Base-by-base conservation (phyloP, 2,113 vertebrate species). In the Smithornis capensis region DNA sequence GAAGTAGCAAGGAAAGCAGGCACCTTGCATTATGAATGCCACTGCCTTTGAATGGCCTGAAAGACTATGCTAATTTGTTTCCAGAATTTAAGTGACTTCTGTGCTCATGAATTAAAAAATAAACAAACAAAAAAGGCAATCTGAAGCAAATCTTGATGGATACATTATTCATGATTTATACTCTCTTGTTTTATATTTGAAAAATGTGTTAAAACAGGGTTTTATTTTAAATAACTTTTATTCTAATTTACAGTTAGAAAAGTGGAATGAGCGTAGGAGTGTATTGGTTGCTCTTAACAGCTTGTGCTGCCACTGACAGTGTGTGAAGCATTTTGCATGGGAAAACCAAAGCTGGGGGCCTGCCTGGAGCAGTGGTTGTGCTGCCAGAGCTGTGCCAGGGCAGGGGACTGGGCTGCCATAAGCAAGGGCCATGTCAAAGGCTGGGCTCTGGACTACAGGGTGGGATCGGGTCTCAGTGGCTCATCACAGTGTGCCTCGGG, bases 121-220 rank as follows among this genome's bases (percentile, higher is more conserved):
- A 87, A 93, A 92, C 91, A 95, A 93, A 96, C 77, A 90, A 87
- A 94, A 90, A 89, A 96, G 65, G 87, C 92, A 94, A 83, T 92
- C 90, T 94, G 92, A 95, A 95, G 91, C 73, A 93, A 94, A 95
- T 96, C 94, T 94, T 77, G 50, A 56, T 0, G 0, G 52, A 89
- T 96, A 78, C 80, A 96, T 95, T 94, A 94, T 96, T 94, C 78
- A 95, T 93, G 81, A 77, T 69, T 78, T 62, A 14, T 45, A 57
- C 83, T 93, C 60, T 68, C 65, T 75, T 1, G 0, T 84, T 87
- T 91, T 75, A 73, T 81, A 40, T 57, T 88, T 84, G 63, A 89
- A 97, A 94, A 96, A 95, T 94, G 69, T 86, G 75, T 64, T 96
- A 94, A 95, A 97, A 94, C 55, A 63, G 59, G 80, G 37, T 74